phyloP scores from a whole-genome alignment of 1,140 invertebrate genomes.

The Lepidotrigona ventralis region DNA sequence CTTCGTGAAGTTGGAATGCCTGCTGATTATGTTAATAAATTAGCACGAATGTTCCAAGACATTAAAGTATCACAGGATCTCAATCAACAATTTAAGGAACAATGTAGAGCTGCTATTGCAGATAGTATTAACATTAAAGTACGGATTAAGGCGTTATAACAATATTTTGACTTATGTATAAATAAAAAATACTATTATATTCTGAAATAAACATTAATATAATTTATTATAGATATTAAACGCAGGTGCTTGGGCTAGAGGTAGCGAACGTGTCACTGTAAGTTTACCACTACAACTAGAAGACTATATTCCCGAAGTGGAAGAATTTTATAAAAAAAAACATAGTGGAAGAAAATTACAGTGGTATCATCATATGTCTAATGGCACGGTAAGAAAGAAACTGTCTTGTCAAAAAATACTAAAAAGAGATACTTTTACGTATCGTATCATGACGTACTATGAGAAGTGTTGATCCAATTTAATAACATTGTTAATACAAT shows the following conservation, averaged over 20 bases:
- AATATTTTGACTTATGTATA: neutral
- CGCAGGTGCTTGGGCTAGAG: slow-evolving; percentile 98
- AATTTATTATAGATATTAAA: slow-evolving; percentile 90
- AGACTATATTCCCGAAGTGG: slow-evolving; percentile 98
- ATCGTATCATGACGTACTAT: neutral
- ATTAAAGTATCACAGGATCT: slow-evolving; percentile 99
- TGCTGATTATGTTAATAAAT: slow-evolving; percentile 99
- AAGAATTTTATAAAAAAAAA: slow-evolving; percentile 97
- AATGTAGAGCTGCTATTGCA: slow-evolving; percentile 81
- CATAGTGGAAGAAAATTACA: slow-evolving; percentile 98
- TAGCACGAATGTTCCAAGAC: slow-evolving; percentile 98
- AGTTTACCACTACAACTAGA: slow-evolving; percentile 98
- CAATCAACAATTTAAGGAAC: slow-evolving; percentile 95
- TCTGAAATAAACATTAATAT: neutral
- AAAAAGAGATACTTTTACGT: slow-evolving; percentile 17
- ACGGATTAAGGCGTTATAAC: neutral
- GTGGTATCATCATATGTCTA: slow-evolving; percentile 99
- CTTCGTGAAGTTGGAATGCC: slow-evolving; percentile 98
- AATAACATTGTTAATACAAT: slow-evolving; percentile 2
- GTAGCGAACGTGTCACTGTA: slow-evolving; percentile 96
- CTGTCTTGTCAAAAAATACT: slow-evolving; percentile 26
- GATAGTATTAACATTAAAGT: slow-evolving; percentile 90
- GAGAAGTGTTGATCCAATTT: neutral
- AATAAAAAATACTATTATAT: neutral
- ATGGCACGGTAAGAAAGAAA: slow-evolving; percentile 88